phyloP scores from a whole-genome alignment of 2,888 invertebrate species.

The Ennomos fuscantarius region DNA sequence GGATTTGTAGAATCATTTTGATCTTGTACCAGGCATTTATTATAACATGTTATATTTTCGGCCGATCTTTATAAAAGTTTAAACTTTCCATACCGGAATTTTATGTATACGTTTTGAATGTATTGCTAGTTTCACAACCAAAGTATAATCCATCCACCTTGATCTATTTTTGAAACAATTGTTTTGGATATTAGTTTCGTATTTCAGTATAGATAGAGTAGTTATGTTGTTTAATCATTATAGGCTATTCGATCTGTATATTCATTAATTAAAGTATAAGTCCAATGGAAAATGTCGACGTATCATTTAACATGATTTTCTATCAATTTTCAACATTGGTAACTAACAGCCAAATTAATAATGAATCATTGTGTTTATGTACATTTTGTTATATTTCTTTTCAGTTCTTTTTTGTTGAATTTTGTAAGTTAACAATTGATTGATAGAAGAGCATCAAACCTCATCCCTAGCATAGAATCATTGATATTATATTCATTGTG shows the following conservation, averaged over 20 bases:
- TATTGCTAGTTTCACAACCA: slow-evolving; percentile 23
- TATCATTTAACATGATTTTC: slow-evolving; percentile 32
- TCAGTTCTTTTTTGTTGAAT: background rate
- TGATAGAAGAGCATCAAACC: slow-evolving; percentile 41
- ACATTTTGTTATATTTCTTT: background rate
- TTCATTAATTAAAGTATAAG: slow-evolving; percentile 17
- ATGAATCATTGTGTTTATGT: background rate
- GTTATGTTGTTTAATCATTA: slow-evolving; percentile 11
- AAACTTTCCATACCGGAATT: slow-evolving; percentile 1
- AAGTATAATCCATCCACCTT: slow-evolving; percentile 7
- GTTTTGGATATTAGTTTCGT: slow-evolving; percentile 13
- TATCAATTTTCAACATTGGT: slow-evolving; percentile 42
- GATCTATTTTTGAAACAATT: slow-evolving; percentile 14
- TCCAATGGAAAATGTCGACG: slow-evolving; percentile 34
- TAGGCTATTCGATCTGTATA: slow-evolving; percentile 19
- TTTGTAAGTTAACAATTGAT: slow-evolving; percentile 26
- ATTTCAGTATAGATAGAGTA: slow-evolving; percentile 7
- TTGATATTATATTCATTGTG: slow-evolving; percentile 38
- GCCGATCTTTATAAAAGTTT: background rate
- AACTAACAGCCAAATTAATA: background rate
- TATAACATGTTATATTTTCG: slow-evolving; percentile 8
- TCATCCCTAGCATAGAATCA: slow-evolving; percentile 28
- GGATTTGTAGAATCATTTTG: slow-evolving; percentile 2
- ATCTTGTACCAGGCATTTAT: background rate
- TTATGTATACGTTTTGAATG: slow-evolving; percentile 1